Base-by-base conservation (phyloP, 2,888 invertebrate genomes). In the Linnaemya vulpina region DNA sequence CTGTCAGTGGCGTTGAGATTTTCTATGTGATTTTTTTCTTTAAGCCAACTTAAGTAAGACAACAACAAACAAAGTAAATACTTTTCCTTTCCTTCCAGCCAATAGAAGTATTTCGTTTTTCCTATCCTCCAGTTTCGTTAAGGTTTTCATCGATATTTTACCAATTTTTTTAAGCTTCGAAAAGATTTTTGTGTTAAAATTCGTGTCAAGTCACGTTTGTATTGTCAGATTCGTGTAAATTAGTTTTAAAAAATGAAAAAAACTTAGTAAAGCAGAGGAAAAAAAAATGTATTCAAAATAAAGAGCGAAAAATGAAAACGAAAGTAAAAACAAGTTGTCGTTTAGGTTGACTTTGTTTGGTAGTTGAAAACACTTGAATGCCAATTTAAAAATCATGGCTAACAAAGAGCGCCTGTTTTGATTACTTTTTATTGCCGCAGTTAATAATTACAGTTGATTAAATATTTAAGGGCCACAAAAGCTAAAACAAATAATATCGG, bases 181-280 rank as follows among this genome's bases (percentile, higher is more conserved):
- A 68, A 30, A 63, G 20, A 63, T 77, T 65, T 74, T 79, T 77
- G 68, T 63, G 79, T 75, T 79, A 65, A 49, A 55, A 68, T 85
- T 75, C 81, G 60, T 75, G 81, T 46, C 63, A 51, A 60, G 78
- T 82, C 85, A 85, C 85, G 85, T 85, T 82, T 78, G 43, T 73
- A 65, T 63, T 60, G 71, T 65, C 60, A 70, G 63, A 40, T 38
- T 58, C 17, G 11, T 58, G 63, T 74, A 74, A 68, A 68, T 58
- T 43, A 75, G 15, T 40, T 55, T 74, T 35, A 10, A 53, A 68
- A 62, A 60, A n/a, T n/a, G 17, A 46, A 38, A 35, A 22, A 65
- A 63, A 63, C 5, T 3, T 49, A 4, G 11, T 13, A 13, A 63
- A 76, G 2, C 0, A 46, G 20, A 11, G 25, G 10, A 30, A 22